Evolutionary conservation across 2,888 invertebrate genomes (phyloP).

Genomic region (Rotaria socialis): DNA sequence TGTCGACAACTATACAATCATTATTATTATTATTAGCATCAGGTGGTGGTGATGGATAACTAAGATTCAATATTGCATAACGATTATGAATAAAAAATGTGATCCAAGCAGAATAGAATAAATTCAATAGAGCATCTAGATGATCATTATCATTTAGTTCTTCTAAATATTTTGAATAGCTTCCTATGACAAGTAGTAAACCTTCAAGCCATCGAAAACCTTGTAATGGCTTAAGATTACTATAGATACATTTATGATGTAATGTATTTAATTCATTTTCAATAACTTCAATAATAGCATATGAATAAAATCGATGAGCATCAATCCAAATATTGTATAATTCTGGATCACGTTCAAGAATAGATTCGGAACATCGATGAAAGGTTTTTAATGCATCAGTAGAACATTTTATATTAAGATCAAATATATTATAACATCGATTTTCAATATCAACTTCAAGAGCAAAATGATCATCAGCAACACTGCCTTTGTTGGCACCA

Average conservation of each 20-base stretch:
- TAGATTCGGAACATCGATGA: slow-evolving; percentile 14
- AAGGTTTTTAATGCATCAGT: neutral
- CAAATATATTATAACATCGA: neutral
- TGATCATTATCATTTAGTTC: neutral
- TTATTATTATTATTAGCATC: slow-evolving; percentile 27
- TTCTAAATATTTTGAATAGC: slow-evolving; percentile 9
- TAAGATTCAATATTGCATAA: neutral
- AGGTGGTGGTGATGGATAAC: neutral
- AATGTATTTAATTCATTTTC: slow-evolving; percentile 14
- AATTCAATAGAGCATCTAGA: neutral
- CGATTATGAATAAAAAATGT: slow-evolving; percentile 30
- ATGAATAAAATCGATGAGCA: slow-evolving; percentile 14
- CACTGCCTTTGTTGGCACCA: neutral
- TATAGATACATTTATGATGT: neutral
- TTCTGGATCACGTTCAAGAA: slow-evolving; percentile 35
- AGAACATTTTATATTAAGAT: neutral
- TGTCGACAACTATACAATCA: neutral
- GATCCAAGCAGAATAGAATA: neutral
- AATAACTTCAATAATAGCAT: slow-evolving; percentile 5
- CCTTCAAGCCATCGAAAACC: slow-evolving; percentile 27
- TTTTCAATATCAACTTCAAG: neutral
- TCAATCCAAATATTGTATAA: slow-evolving; percentile 25
- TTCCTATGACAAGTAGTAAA: neutral
- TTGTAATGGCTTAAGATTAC: slow-evolving; percentile 25
- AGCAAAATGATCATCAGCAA: neutral